phyloP scores from a whole-genome alignment of 2,888 invertebrate genomes.

The Yponomeuta cagnagella region DNA sequence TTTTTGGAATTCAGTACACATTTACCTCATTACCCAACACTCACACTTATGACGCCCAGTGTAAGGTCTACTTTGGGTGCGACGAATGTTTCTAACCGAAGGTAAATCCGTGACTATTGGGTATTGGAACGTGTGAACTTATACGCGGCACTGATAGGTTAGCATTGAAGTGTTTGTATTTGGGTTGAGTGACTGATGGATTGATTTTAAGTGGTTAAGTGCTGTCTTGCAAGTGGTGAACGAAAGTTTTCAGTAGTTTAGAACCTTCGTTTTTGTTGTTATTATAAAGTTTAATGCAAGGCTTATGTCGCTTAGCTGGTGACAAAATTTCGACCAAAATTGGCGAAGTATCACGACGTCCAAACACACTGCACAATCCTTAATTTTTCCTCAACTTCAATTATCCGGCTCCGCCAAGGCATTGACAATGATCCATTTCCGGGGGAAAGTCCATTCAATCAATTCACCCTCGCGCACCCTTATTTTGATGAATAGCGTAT shows the following conservation, averaged over 20 bases:
- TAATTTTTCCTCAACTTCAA: background rate
- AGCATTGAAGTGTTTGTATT: background rate
- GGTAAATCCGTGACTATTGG: background rate
- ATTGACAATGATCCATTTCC: background rate
- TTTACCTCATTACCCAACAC: no score
- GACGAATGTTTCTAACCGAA: background rate
- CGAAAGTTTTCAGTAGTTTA: no score
- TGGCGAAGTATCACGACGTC: no score
- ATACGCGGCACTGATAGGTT: background rate
- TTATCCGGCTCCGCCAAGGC: background rate
- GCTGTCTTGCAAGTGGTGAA: background rate
- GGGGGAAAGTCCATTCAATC: background rate
- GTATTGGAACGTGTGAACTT: background rate
- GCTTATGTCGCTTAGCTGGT: no score
- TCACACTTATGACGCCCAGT: no score
- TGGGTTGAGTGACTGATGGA: background rate
- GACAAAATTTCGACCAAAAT: no score
- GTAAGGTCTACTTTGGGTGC: no score
- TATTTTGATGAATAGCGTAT: constrained; percentile 1
- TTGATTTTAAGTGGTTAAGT: constrained; percentile 3
- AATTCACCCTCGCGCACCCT: background rate
- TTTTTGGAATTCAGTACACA: no score
- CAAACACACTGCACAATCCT: background rate
- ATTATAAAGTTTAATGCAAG: no score
- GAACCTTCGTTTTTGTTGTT: no score